Conservation (phyloP, 2,888 invertebrate genomes). For the Nomada fabriciana region DNA sequence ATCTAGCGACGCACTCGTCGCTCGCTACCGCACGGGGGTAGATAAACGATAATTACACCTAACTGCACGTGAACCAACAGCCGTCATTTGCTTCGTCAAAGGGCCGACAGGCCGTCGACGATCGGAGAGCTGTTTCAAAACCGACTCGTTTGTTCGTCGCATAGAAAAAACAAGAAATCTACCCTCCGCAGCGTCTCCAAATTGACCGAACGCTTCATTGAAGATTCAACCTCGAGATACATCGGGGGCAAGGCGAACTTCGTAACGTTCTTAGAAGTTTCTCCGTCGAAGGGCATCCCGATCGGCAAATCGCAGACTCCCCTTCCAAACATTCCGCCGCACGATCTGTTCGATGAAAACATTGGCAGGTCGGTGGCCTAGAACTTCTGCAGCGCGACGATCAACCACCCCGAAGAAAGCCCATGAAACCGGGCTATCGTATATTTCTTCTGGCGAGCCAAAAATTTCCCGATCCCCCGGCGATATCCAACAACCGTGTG, state of each 20-base stretch:
- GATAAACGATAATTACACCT: constrained; percentile 57
- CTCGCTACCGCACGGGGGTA: constrained; percentile 26
- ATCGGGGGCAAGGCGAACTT: background rate
- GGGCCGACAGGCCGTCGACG: background rate
- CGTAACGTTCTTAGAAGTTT: background rate
- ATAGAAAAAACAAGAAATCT: background rate
- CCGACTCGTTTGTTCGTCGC: too few relatives aligned
- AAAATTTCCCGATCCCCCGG: constrained; percentile 67
- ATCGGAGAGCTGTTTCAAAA: background rate
- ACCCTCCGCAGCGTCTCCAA: constrained; percentile 3
- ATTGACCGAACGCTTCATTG: background rate
- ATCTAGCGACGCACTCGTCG: constrained; percentile 24
- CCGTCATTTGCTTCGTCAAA: constrained; percentile 42
- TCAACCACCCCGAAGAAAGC: constrained; percentile 20
- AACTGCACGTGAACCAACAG: constrained; percentile 40
- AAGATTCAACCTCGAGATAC: constrained; percentile 24
- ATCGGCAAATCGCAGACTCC: background rate
- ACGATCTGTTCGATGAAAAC: constrained; percentile 4
- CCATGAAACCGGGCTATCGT: constrained; percentile 19
- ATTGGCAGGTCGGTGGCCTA: constrained; percentile 31
- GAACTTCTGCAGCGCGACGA: constrained; percentile 24
- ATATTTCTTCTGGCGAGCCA: constrained; percentile 54
- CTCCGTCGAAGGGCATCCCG: background rate
- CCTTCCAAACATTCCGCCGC: constrained; percentile 1
- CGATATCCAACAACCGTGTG: constrained; percentile 66